Conservation (phyloP, 2,888 invertebrate genomes). For the Polia nebulosa region DNA sequence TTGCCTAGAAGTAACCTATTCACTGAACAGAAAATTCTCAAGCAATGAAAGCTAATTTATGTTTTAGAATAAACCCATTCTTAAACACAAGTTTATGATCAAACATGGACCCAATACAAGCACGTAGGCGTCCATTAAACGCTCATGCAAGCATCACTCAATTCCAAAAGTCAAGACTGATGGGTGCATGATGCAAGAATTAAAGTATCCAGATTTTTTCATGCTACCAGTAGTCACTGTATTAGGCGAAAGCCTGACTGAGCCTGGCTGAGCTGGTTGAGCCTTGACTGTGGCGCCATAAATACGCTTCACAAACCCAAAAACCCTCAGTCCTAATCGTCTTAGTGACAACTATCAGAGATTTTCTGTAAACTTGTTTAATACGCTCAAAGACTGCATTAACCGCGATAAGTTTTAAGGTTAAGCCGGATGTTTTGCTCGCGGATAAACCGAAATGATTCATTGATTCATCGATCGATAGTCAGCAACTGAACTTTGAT, state of each 20-base stretch:
- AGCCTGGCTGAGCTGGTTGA: too few species aligned
- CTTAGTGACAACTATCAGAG: conserved; percentile 11
- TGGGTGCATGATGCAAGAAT: too few species aligned
- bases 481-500: background rate
- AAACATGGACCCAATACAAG: background rate
- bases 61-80: too few species aligned
- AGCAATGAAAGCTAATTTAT: background rate
- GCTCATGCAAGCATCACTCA: too few species aligned
- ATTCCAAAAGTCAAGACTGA: too few species aligned
- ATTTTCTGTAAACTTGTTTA: conserved; percentile 25
- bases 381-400: conserved; percentile 10
- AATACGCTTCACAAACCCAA: conserved; percentile 7
- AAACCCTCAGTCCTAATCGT: background rate
- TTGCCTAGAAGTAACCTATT: too few species aligned
- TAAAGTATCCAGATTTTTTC: too few species aligned
- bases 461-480: background rate
- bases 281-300: too few species aligned
- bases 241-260: too few species aligned
- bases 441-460: conserved; percentile 51
- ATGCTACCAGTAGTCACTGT: too few species aligned
- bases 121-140: too few species aligned
- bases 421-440: conserved; percentile 40
- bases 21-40: too few species aligned
- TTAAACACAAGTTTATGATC: background rate
- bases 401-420: conserved; percentile 28